Conservation (phyloP, 2,113 vertebrate species). For the Anser brachyrhynchus region DNA sequence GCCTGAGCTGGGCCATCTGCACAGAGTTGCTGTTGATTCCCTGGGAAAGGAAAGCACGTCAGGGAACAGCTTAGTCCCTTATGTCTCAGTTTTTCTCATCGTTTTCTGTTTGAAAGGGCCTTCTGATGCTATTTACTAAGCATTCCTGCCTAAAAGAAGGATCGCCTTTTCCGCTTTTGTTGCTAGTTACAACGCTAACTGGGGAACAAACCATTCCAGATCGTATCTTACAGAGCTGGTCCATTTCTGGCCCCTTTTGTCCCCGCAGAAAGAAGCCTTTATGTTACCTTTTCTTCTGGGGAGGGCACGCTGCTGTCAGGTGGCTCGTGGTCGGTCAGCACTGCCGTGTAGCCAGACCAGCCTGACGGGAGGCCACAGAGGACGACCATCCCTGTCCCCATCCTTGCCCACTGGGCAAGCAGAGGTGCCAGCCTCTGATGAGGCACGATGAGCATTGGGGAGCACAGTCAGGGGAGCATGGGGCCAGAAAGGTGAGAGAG, state of each 20-base stretch:
- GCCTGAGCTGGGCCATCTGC: neutral
- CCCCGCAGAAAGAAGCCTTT: neutral
- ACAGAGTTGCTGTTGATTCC: neutral
- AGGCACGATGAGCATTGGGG: neutral
- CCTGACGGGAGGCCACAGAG: neutral
- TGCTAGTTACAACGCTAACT: neutral
- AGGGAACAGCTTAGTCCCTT: neutral
- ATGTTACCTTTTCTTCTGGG: neutral
- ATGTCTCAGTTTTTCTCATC: neutral
- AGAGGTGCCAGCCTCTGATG: too few relatives aligned
- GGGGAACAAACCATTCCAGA: neutral
- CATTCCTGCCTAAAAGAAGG: neutral
- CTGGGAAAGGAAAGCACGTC: neutral
- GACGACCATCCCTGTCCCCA: neutral
- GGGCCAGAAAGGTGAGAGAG: neutral
- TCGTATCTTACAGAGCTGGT: neutral
- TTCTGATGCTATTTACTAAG: neutral
- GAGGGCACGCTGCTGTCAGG: neutral
- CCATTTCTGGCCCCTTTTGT: neutral
- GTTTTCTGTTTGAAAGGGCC: neutral
- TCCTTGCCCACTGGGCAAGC: too few relatives aligned
- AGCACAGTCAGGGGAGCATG: rapidly evolving
- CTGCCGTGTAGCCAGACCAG: neutral
- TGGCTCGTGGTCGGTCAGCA: neutral
- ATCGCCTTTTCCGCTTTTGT: neutral